phyloP scores from a whole-genome alignment of 2,113 vertebrate genomes.

The Budorcas taxicolor region DNA sequence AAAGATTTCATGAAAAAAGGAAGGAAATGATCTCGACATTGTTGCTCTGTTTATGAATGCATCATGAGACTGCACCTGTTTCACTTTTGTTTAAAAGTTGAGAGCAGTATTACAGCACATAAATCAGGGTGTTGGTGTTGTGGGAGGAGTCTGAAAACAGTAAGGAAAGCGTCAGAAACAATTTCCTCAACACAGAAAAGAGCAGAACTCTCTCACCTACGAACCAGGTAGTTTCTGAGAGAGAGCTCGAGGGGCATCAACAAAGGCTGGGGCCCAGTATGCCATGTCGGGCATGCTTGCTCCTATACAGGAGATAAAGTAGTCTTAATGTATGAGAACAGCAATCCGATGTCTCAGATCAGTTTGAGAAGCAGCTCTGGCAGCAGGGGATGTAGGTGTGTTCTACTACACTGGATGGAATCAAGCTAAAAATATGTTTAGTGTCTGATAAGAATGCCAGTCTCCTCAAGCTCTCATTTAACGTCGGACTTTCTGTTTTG shows the following conservation, averaged over 20 bases:
- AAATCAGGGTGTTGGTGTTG: not conserved
- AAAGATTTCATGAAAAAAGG: not conserved
- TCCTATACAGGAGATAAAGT: not conserved
- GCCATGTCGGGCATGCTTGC: not conserved
- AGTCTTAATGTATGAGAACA: accelerated
- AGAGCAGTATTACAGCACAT: not conserved
- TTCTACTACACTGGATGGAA: slow-evolving; percentile 38
- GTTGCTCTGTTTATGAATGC: not conserved
- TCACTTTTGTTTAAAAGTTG: slow-evolving; percentile 60
- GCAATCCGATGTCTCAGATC: not conserved
- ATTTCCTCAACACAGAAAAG: not conserved
- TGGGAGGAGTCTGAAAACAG: slow-evolving; percentile 50
- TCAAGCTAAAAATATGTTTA: slow-evolving; percentile 62
- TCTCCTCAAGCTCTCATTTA: slow-evolving; percentile 49
- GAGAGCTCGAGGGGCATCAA: not conserved
- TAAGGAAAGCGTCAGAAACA: slow-evolving; percentile 34
- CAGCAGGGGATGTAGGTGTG: not conserved
- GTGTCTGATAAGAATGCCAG: slow-evolving; percentile 55
- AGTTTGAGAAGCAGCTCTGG: not conserved
- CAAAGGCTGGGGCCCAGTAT: not conserved
- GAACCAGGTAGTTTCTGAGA: slow-evolving; percentile 66
- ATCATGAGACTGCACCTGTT: slow-evolving; percentile 58
- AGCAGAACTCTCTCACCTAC: slow-evolving; percentile 50
- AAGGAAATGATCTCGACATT: not conserved
- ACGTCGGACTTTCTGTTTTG: slow-evolving; percentile 73